These are phyloP conservation scores for Microctonus hyperodae DNA, from an alignment of 2,888 invertebrate species.

Conservation along the genomic window DNA sequence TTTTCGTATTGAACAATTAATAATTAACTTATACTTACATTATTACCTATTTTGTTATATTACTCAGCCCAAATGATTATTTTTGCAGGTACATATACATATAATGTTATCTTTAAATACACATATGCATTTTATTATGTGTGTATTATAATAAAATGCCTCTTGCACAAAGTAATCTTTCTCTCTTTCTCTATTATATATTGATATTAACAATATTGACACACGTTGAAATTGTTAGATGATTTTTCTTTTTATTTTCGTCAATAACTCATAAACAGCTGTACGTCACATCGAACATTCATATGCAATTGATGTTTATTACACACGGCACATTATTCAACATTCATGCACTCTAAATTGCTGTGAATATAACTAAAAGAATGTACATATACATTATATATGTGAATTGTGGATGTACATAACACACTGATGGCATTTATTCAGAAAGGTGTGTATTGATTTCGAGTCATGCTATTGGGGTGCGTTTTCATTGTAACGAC, in stretches of 20 bases:
- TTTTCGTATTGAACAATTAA: too few species aligned
- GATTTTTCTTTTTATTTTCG: background rate
- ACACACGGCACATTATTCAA: conserved; percentile 3
- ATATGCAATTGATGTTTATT: background rate
- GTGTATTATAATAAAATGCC: background rate
- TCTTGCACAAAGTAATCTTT: background rate
- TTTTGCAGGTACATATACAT: too few species aligned
- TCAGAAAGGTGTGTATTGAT: conserved; percentile 35
- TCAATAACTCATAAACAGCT: background rate
- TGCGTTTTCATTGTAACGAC: conserved; percentile 12
- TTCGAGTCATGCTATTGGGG: conserved; percentile 33
- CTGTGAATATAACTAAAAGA: conserved; percentile 1
- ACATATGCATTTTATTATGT: background rate
- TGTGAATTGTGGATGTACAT: background rate
- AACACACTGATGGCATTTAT: background rate
- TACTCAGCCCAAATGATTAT: too few species aligned
- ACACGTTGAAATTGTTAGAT: background rate
- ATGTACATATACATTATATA: background rate
- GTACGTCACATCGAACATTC: background rate
- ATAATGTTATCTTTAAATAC: too few species aligned
- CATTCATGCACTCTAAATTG: conserved; percentile 1
- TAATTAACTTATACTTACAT: too few species aligned
- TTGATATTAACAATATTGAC: too few species aligned
- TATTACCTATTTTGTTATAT: too few species aligned
- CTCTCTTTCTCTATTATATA: too few species aligned